Evolutionary conservation across 2,113 vertebrate species (phyloP).

Genomic region (Puffinus mauretanicus): DNA sequence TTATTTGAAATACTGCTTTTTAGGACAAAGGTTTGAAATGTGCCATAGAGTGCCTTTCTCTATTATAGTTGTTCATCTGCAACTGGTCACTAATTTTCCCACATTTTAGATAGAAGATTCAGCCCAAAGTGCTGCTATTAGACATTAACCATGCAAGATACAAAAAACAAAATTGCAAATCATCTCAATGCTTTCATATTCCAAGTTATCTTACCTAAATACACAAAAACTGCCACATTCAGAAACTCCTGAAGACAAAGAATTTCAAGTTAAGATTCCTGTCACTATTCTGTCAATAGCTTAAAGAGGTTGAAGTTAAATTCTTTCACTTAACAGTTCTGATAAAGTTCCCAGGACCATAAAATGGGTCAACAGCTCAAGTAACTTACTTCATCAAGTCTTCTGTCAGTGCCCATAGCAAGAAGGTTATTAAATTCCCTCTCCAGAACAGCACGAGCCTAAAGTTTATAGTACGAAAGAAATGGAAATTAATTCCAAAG

Average conservation of each 20-base stretch:
- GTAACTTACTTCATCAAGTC: constrained; percentile 88
- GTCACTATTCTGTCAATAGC: not conserved
- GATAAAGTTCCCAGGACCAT: not conserved
- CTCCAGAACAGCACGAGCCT: constrained; percentile 91
- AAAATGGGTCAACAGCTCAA: not conserved
- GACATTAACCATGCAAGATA: not conserved
- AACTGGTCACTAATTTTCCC: not conserved
- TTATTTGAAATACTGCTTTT: not conserved
- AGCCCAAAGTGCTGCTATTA: not conserved
- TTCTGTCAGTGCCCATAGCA: constrained; percentile 86
- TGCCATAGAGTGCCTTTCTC: not conserved
- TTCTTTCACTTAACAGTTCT: not conserved
- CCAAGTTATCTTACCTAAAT: not conserved
- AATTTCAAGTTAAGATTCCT: not conserved
- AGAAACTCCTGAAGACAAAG: too few species aligned
- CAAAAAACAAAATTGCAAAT: not conserved
- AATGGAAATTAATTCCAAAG: not conserved
- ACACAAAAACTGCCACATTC: not conserved
- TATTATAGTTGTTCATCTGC: not conserved
- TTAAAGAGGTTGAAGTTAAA: not conserved
- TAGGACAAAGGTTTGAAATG: not conserved
- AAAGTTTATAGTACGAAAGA: not conserved
- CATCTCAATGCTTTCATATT: not conserved
- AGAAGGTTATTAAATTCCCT: constrained; percentile 91
- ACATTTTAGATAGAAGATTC: not conserved